Percentiles rank a stretch among this genome's conserved stretches.
These are phyloP conservation scores for Homalodisca vitripennis DNA, from an alignment of 1,140 invertebrate species.

Conservation along the genomic window DNA sequence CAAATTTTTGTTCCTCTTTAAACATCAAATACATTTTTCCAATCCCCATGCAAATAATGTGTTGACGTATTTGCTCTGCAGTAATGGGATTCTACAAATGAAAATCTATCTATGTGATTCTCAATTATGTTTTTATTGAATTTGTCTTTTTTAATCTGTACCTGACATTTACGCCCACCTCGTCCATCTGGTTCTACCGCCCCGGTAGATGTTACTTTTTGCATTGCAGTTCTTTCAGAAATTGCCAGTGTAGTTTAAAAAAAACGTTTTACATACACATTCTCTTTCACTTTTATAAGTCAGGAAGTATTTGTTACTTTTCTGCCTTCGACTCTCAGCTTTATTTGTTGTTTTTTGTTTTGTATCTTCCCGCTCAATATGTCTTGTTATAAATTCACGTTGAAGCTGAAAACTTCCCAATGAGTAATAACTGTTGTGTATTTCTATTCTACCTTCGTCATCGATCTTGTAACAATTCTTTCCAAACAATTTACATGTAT, in stretches of 20 bases:
- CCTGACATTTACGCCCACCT: background rate
- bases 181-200: background rate
- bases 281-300: too few species aligned
- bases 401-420: background rate
- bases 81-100: slow-evolving; percentile 7
- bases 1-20: background rate
- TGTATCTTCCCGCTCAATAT: background rate
- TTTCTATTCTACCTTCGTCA: slow-evolving; percentile 7
- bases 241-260: too few species aligned
- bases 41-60: background rate
- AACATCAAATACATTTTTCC: slow-evolving; percentile 11
- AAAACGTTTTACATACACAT: too few species aligned
- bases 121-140: slow-evolving; percentile 9
- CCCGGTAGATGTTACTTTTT: too few species aligned
- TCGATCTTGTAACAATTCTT: background rate
- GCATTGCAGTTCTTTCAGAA: too few species aligned
- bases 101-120: background rate
- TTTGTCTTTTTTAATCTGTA: background rate
- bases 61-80: background rate
- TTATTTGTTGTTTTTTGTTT: slow-evolving; percentile 22
- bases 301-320: too few species aligned
- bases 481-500: background rate
- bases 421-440: background rate
- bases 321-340: too few species aligned
- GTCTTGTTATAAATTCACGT: background rate